A percentile compares a stretch with the other conserved stretches of the same genome.
Evolutionary conservation across 2,888 invertebrate genomes (phyloP).

Genomic region (Drosophila ustulata): DNA sequence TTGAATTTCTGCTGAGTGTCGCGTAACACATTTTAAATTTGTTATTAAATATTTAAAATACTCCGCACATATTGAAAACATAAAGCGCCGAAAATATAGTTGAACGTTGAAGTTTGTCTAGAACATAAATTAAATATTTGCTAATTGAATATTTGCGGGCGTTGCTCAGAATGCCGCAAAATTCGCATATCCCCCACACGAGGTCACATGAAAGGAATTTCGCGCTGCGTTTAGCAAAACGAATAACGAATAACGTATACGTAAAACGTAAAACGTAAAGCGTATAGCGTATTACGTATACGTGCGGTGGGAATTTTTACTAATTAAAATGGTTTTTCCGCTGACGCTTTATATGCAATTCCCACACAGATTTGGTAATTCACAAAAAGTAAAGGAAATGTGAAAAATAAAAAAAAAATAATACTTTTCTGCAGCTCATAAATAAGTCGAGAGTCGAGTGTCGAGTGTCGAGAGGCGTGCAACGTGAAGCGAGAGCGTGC

Average conservation of each 20-base stretch:
- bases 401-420: constrained; percentile 41
- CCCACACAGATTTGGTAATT: constrained; percentile 66
- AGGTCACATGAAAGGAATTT: constrained; percentile 22
- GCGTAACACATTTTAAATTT: too few relatives aligned
- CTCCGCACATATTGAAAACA: neutral
- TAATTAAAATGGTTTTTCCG: constrained; percentile 78
- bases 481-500: constrained; percentile 1
- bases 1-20: too few relatives aligned
- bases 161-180: constrained; percentile 4
- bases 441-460: constrained; percentile 58
- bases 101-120: neutral
- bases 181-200: neutral
- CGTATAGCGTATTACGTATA: constrained; percentile 57
- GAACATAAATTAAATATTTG: neutral
- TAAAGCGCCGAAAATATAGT: neutral
- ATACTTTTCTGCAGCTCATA: constrained; percentile 63
- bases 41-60: neutral
- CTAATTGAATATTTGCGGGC: constrained; percentile 6
- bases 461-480: too few relatives aligned
- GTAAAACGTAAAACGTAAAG: constrained; percentile 1
- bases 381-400: constrained; percentile 33
- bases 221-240: constrained; percentile 41
- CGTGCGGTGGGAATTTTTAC: constrained; percentile 61
- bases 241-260: constrained; percentile 21
- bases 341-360: constrained; percentile 58